Conservation (phyloP, 2,113 vertebrate genomes). For the Panurus biarmicus region DNA sequence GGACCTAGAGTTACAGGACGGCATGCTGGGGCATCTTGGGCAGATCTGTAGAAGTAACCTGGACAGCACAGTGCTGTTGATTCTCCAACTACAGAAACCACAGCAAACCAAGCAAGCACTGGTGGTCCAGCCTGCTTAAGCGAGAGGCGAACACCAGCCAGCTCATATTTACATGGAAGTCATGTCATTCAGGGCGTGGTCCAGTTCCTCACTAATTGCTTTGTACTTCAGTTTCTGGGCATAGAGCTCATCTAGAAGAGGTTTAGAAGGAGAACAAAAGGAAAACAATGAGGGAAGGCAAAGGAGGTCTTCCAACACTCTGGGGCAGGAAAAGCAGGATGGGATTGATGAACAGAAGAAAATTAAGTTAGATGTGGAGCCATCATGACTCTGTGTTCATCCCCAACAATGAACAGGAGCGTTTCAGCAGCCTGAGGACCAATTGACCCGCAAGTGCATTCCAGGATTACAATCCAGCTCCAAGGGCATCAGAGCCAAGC, state of each 20-base stretch:
- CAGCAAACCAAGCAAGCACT: constrained; percentile 42
- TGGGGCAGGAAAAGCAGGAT: neutral
- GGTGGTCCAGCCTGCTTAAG: neutral
- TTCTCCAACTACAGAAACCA: constrained; percentile 13
- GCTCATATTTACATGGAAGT: constrained; percentile 93
- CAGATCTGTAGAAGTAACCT: constrained; percentile 54
- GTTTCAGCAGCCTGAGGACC: neutral
- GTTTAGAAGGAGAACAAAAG: constrained; percentile 33
- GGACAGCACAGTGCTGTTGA: neutral
- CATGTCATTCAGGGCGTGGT: constrained; percentile 99
- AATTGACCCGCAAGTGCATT: neutral
- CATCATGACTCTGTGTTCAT: rapidly evolving
- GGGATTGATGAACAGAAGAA: neutral
- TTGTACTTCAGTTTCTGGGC: constrained; percentile 99
- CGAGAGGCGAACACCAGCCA: constrained; percentile 21
- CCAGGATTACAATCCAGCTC: neutral
- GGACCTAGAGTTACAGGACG: neutral
- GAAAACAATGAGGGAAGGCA: constrained; percentile 34
- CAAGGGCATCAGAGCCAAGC: neutral
- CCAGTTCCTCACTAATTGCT: constrained; percentile 98
- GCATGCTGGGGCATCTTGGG: neutral
- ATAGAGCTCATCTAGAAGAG: constrained; percentile 87
- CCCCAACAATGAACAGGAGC: neutral
- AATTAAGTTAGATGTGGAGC: neutral
- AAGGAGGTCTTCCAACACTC: neutral